phyloP scores from a whole-genome alignment of 2,888 invertebrate genomes.

The Torymus aiolomorphi region DNA sequence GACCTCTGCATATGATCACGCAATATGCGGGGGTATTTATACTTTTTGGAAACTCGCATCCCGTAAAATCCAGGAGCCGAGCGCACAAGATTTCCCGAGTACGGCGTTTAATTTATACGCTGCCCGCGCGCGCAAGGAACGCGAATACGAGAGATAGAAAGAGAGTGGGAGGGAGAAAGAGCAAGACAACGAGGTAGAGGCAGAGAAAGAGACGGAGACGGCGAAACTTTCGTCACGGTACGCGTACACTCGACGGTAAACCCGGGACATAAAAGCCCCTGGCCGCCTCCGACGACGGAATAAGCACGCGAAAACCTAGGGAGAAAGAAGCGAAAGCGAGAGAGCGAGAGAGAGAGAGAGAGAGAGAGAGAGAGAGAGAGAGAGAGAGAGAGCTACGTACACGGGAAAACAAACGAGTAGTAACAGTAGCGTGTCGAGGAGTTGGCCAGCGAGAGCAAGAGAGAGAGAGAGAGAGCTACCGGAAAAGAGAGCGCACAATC shows the following conservation, averaged over 20 bases:
- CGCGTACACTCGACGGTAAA: conserved; percentile 56
- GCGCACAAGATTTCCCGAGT: conserved; percentile 52
- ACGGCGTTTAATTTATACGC: conserved; percentile 48
- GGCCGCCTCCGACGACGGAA: conserved; percentile 61
- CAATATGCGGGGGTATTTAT: conserved; percentile 45
- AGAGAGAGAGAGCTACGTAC: conserved; percentile 8
- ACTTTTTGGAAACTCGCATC: conserved; percentile 46
- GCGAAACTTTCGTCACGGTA: conserved; percentile 61
- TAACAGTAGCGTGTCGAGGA: not conserved
- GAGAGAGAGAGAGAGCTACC: conserved; percentile 38
- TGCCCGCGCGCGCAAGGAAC: not conserved
- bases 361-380: conserved; percentile 17
- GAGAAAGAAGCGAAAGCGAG: conserved; percentile 29
- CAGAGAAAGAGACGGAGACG: conserved; percentile 12
- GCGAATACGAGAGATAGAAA: conserved; percentile 44
- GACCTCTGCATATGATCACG: conserved; percentile 24
- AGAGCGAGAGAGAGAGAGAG: too few relatives aligned
- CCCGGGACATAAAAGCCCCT: conserved; percentile 67
- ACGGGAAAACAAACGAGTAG: not conserved
- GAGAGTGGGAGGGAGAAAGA: conserved; percentile 30
- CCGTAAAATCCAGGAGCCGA: conserved; percentile 41
- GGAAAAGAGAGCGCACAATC: conserved; percentile 61
- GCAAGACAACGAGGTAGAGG: too few relatives aligned
- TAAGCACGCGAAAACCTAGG: conserved; percentile 51
- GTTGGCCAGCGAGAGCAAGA: not conserved